Base-by-base conservation (phyloP, 1,140 invertebrate species). In the Penaeus chinensis region DNA sequence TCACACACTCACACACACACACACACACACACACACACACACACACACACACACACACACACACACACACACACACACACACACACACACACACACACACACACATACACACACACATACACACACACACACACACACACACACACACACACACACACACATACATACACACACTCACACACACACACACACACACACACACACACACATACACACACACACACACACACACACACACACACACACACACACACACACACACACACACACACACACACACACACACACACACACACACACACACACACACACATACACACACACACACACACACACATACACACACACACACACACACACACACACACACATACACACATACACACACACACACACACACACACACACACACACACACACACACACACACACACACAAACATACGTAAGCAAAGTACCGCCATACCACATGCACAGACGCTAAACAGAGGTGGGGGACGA, bases 21-120 rank as follows among this genome's bases (percentile, higher is more conserved):
- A 66, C 65, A 66, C 65, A 66, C 65, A 66, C 65, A 66, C 65
- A 66, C 65, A 66, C 65, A 66, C 65, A 66, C 65, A 66, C 65
- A 13, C 11, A 66, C 65, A 66, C 65, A 66, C 65, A 66, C 65
- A 66, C 65, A 66, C 65, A 66, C 4, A 66, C 65, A 66, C 65
- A 66, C 65, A 66, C 65, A 66, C 65, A 66, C 65, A 66, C 65
- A 66, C 11, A 66, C 65, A 66, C 65, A 13, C 65, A 66, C 65
- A 66, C 65, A 66, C 65, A 66, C 65, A 13, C 11, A 66, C 65
- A 66, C 65, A 66, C 65, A 66, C 65, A 13, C 65, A 5, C 65
- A 32, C 2, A 32, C 2, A 32, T 32, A 32, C 2, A 32, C 32
- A 32, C 32, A 32, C 32, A 2, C 32, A 32, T 2, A 32, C 32